A percentile compares a stretch with the other conserved stretches of the same genome.
These are phyloP conservation scores for Drosophila triauraria DNA, from an alignment of 1,140 invertebrate species.

Conservation along the genomic window DNA sequence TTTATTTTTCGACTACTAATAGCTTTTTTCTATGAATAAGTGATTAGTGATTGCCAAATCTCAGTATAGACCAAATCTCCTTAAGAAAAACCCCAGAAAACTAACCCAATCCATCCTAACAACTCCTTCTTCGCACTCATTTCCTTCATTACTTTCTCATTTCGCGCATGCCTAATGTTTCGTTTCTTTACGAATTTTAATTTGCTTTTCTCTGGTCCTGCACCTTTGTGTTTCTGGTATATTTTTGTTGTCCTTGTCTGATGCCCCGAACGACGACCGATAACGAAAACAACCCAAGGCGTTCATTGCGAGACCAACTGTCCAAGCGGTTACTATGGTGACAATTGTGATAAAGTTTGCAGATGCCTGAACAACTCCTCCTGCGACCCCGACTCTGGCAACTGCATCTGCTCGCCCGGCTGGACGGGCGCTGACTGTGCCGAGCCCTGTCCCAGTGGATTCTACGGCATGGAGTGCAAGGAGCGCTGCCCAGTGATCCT, in stretches of 20 bases:
- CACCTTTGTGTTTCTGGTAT: conserved; percentile 58
- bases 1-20: background rate
- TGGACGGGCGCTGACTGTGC: conserved; percentile 92
- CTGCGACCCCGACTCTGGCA: conserved; percentile 92
- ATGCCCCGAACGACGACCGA: conserved; percentile 16
- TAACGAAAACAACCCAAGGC: conserved; percentile 86
- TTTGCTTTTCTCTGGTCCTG: conserved; percentile 69
- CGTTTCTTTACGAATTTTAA: conserved; percentile 54
- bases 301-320: conserved; percentile 94
- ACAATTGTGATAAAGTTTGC: conserved; percentile 91
- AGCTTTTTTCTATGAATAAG: background rate
- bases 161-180: conserved; percentile 22
- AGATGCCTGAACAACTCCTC: conserved; percentile 94
- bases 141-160: conserved; percentile 22
- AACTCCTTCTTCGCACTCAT: conserved; percentile 10
- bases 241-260: conserved; percentile 38
- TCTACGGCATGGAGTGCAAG: conserved; percentile 92
- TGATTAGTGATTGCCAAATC: background rate
- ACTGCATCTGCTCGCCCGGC: conserved; percentile 93
- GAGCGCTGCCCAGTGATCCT: conserved; percentile 90
- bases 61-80: too few relatives aligned
- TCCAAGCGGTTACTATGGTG: conserved; percentile 91
- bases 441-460: conserved; percentile 90
- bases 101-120: conserved; percentile 3
- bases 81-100: too few relatives aligned